phyloP scores from a whole-genome alignment of 2,888 invertebrate species.

The Amiota mariae region DNA sequence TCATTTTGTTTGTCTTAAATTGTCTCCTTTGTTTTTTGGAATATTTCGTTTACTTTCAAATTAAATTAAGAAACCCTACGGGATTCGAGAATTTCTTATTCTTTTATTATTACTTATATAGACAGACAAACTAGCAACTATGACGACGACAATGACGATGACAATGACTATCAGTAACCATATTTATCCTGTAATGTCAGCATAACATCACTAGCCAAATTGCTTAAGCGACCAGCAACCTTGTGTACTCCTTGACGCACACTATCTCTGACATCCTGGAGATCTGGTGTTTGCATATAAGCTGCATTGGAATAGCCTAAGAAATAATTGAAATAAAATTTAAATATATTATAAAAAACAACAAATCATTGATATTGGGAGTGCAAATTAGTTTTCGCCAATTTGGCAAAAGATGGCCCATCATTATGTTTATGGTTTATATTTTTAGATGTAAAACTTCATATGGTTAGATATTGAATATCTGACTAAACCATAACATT shows the following conservation, averaged over 20 bases:
- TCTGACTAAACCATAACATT: too few species aligned
- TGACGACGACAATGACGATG: neutral
- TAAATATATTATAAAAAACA: neutral
- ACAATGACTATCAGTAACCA: slow-evolving; percentile 76
- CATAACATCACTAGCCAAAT: slow-evolving; percentile 94
- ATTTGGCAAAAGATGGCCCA: too few species aligned
- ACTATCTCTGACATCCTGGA: slow-evolving; percentile 97
- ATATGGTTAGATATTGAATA: too few species aligned
- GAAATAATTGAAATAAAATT: slow-evolving; percentile 16
- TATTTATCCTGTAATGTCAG: slow-evolving; percentile 90
- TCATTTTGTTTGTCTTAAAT: neutral
- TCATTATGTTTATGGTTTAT: too few species aligned
- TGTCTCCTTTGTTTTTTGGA: slow-evolving; percentile 10
- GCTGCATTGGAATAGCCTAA: slow-evolving; percentile 66
- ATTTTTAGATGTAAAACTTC: too few species aligned
- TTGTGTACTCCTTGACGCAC: slow-evolving; percentile 97
- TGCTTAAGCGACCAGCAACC: slow-evolving; percentile 97
- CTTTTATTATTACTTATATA: slow-evolving; percentile 18
- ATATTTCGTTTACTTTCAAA: slow-evolving; percentile 40
- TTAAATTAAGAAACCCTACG: slow-evolving; percentile 9
- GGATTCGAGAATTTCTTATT: neutral
- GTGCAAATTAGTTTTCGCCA: too few species aligned
- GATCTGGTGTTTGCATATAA: slow-evolving; percentile 81
- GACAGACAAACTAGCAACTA: slow-evolving; percentile 5
- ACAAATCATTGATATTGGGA: too few species aligned